Conservation (phyloP, 2,113 vertebrate species). For the Limanda limanda region DNA sequence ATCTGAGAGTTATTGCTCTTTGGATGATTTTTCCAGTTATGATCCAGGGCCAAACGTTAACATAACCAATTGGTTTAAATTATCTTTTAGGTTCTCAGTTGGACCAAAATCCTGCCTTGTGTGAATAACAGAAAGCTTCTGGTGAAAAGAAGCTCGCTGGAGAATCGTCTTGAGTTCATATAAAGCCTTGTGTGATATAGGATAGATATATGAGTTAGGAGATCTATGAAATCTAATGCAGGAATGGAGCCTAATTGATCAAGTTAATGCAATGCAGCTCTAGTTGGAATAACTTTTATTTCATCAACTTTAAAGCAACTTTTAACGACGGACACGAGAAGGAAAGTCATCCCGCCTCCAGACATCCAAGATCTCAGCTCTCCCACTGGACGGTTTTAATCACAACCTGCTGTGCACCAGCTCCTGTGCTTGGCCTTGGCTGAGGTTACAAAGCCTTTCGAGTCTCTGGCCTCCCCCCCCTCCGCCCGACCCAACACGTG, state of each 20-base stretch:
- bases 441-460: slow-evolving; percentile 42
- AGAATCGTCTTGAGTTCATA: slow-evolving; percentile 37
- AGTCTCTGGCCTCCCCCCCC: background rate
- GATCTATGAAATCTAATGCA: slow-evolving; percentile 28
- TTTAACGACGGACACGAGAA: slow-evolving; percentile 22
- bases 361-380: slow-evolving; percentile 9
- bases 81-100: slow-evolving; percentile 55
- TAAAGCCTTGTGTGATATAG: slow-evolving; percentile 11
- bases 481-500: slow-evolving; percentile 50
- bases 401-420: slow-evolving; percentile 41
- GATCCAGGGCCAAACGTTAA: slow-evolving; percentile 51
- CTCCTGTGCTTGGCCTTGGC: slow-evolving; percentile 14
- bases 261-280: slow-evolving; percentile 15
- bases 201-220: slow-evolving; percentile 30
- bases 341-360: slow-evolving; percentile 12
- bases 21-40: slow-evolving; percentile 50
- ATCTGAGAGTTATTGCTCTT: slow-evolving; percentile 57
- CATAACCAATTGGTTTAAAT: slow-evolving; percentile 72
- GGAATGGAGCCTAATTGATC: slow-evolving; percentile 8
- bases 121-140: slow-evolving; percentile 37
- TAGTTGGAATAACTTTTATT: slow-evolving; percentile 11
- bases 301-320: slow-evolving; percentile 14
- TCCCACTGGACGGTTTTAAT: slow-evolving; percentile 22
- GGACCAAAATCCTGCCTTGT: slow-evolving; percentile 59
- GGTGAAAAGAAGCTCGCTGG: slow-evolving; percentile 33